These are phyloP conservation scores for Drosophila persimilis DNA, from an alignment of 1,140 invertebrate species.

Conservation along the genomic window DNA sequence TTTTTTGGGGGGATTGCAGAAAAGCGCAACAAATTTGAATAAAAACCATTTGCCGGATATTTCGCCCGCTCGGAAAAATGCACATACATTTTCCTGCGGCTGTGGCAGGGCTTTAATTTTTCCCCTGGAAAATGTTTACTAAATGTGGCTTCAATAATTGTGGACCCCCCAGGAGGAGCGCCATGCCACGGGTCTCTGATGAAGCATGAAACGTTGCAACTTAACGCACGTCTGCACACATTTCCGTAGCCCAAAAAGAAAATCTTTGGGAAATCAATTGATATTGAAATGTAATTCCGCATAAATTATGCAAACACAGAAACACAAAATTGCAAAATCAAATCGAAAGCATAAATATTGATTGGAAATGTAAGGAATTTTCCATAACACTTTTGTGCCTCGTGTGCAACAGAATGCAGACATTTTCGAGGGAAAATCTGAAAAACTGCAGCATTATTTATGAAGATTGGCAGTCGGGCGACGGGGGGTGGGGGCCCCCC, in stretches of 20 bases:
- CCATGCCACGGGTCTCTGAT: constrained; percentile 4
- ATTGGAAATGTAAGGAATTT: constrained; percentile 30
- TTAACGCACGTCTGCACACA: constrained; percentile 68
- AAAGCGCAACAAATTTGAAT: constrained; percentile 62
- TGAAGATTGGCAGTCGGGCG: constrained; percentile 33
- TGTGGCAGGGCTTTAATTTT: no score
- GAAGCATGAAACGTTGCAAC: constrained; percentile 58
- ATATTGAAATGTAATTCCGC: constrained; percentile 43
- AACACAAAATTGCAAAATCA: constrained; percentile 45
- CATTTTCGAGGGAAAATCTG: no score
- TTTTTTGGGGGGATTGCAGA: constrained; percentile 1
- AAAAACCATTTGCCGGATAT: constrained; percentile 77
- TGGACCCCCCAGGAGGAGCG: no score
- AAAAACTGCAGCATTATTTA: constrained; percentile 59
- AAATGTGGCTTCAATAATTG: no score
- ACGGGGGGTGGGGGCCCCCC: not conserved
- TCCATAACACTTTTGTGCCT: constrained; percentile 46
- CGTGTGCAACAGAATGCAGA: not conserved
- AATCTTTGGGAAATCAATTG: constrained; percentile 51
- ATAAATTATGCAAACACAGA: constrained; percentile 54
- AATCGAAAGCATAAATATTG: constrained; percentile 32
- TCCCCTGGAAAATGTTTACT: no score
- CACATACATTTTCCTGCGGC: not conserved
- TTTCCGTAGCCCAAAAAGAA: constrained; percentile 19
- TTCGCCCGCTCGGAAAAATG: constrained; percentile 15